Percentiles rank a stretch among this genome's conserved stretches.
Evolutionary conservation across 2,113 vertebrate species (phyloP).

Genomic region (Himantopus leucocephalus): DNA sequence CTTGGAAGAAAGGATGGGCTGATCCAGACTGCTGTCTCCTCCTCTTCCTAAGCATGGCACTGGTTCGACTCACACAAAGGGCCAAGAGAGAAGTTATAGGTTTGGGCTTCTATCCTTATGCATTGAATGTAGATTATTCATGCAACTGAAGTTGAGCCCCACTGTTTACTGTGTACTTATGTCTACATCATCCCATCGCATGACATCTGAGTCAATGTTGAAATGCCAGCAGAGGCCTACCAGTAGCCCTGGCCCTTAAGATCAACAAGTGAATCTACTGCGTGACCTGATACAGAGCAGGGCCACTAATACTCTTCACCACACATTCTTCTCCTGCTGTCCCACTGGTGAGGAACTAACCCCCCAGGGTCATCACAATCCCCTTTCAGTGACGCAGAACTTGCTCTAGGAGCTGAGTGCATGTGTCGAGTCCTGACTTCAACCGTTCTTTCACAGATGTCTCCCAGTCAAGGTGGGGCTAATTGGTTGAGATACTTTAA

Average conservation of each 20-base stretch:
- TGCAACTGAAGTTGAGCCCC: neutral
- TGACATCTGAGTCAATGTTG: rapidly evolving
- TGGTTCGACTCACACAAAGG: neutral
- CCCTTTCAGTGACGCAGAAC: neutral
- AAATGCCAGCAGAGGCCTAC: neutral
- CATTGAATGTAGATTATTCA: neutral
- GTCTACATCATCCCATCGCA: neutral
- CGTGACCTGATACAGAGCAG: neutral
- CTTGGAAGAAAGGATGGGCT: neutral
- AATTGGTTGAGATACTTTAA: neutral
- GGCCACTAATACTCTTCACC: neutral
- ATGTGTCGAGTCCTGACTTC: neutral
- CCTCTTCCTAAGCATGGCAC: neutral
- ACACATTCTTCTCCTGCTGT: neutral
- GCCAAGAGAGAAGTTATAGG: neutral
- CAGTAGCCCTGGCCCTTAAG: neutral
- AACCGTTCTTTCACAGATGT: neutral
- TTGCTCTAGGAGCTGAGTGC: neutral
- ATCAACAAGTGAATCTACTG: neutral
- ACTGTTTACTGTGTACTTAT: neutral
- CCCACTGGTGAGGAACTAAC: neutral
- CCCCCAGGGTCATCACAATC: neutral
- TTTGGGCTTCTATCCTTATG: neutral
- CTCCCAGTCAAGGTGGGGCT: neutral
- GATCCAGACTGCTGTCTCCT: neutral